Base-by-base conservation (phyloP, 92 coral and sea anemone species). In the Plumapathes pennacea region DNA sequence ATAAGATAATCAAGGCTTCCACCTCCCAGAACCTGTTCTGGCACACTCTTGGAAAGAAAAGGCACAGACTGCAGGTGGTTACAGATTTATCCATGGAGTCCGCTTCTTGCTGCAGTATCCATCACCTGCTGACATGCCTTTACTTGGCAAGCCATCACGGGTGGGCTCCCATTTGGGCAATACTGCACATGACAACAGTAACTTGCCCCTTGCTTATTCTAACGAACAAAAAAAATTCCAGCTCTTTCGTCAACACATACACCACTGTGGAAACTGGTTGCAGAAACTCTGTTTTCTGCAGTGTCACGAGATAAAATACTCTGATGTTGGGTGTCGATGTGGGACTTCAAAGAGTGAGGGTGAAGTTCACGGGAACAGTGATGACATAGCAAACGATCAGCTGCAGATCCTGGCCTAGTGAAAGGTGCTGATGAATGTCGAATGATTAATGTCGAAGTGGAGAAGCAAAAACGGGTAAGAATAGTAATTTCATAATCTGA, bases 91-190 rank as follows among this genome's bases (percentile, higher is more conserved):
- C 34, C 22, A 13, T 64, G 48, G 15, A 60, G 60, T 17, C 60
- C 80, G 51, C 71, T 72, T 44, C 80, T 36, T 31, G 62, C 38
- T 8, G 78, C 78, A 18, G 78, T 70, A 30, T 44, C 55, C 50
- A 61, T 70, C 20, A 57, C 68, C 15, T 69, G 47, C 20, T 51
- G 49, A 28, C 77, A 70, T 24, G 69, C 11, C 21, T 44, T 62
- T 14, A 38, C 52, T 46, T 64, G 67, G 62, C 79, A 72, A 11
- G 11, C 28, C 41, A 72, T 61, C 19, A 64, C 57, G 31, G 71
- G 43, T 12, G 79, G 62, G 24, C 40, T 32, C 1, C 61, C 57
- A 34, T 52, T 60, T 44, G 57, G 67, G 22, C 68, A 61, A 45
- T 60, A 72, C 50, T 72, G 79, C 40, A 64, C 57, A 62, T 72